phyloP scores from a whole-genome alignment of 2,113 vertebrate species.

The Bubo blakistoni region DNA sequence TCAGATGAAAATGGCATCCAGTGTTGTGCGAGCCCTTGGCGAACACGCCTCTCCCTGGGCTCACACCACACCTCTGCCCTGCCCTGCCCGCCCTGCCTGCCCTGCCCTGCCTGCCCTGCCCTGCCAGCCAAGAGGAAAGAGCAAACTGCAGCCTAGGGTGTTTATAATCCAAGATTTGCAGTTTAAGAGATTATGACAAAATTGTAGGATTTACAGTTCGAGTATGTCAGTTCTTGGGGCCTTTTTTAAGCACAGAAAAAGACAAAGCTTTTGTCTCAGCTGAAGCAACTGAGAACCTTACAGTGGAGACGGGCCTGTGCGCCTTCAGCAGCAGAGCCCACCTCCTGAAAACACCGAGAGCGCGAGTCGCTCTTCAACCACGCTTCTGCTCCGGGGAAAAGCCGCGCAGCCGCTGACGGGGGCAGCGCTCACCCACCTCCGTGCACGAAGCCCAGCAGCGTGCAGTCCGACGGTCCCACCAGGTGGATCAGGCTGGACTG shows the following conservation, averaged over 20 bases:
- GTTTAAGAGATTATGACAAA: background rate
- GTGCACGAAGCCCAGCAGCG: constrained; percentile 86
- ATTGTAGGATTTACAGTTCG: background rate
- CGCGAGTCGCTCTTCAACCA: fast-evolving
- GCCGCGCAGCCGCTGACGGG: fast-evolving
- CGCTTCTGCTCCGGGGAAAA: background rate
- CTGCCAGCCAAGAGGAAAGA: background rate
- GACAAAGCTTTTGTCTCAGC: background rate
- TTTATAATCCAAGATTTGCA: background rate
- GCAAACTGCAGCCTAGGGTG: background rate
- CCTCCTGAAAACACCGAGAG: background rate
- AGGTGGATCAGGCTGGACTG: constrained; percentile 96
- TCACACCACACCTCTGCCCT: background rate
- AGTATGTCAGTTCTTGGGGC: background rate
- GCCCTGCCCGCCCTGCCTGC: background rate
- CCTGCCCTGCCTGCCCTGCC: no score
- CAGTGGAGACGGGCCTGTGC: background rate
- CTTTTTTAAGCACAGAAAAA: background rate
- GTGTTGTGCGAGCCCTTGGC: background rate
- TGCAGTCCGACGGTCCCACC: constrained; percentile 92
- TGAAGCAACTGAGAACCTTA: background rate
- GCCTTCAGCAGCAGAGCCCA: background rate
- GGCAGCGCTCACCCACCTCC: constrained; percentile 79
- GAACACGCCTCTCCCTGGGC: background rate
- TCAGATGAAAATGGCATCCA: background rate